These are phyloP conservation scores for Pogonomyrmex californicus DNA, from an alignment of 1,140 invertebrate species.

Conservation along the genomic window DNA sequence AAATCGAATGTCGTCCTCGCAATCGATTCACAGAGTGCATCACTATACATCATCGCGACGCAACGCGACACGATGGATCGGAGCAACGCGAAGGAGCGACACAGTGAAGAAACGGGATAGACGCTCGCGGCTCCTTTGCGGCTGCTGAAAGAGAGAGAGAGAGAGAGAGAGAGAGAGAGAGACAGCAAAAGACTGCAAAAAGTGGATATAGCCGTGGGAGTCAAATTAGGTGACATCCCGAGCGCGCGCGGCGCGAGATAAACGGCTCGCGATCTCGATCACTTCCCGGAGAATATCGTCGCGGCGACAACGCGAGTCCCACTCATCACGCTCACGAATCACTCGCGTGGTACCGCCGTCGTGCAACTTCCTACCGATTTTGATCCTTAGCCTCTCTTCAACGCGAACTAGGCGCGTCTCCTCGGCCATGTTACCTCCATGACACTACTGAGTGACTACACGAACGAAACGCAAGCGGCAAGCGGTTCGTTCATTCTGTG, in stretches of 20 bases:
- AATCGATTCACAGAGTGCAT: not conserved
- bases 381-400: conserved; percentile 95
- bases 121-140: too few species aligned
- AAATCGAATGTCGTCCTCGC: not conserved
- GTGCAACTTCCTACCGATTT: conserved; percentile 90
- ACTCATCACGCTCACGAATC: too few species aligned
- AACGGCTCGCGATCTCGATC: conserved; percentile 7
- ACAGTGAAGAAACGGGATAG: too few species aligned
- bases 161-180: too few species aligned
- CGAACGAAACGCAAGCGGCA: conserved; percentile 83
- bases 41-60: not conserved
- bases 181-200: not conserved
- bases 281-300: conserved; percentile 1
- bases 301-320: not conserved
- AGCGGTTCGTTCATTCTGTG: conserved; percentile 85
- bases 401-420: conserved; percentile 94
- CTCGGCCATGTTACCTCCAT: conserved; percentile 95
- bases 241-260: conserved; percentile 46
- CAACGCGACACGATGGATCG: not conserved
- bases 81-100: too few species aligned
- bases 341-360: not conserved
- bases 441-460: conserved; percentile 85
- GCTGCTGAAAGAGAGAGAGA: too few species aligned
- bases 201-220: conserved; percentile 62
- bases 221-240: conserved; percentile 75